Evolutionary conservation across 2,797 vertebrate species (phyloP).

Genomic region (Neomorphus geoffroyi): DNA sequence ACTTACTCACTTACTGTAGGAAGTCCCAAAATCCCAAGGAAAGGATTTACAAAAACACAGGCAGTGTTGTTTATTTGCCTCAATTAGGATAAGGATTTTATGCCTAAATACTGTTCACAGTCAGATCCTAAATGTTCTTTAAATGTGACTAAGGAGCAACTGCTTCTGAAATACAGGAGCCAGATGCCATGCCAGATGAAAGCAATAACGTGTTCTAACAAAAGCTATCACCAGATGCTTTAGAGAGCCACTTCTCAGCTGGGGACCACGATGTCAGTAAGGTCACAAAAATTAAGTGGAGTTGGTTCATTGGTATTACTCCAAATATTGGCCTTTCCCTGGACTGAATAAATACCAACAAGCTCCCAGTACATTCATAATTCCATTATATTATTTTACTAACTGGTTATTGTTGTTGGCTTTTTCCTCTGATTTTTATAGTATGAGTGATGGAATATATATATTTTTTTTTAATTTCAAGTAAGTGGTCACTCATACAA

Average conservation of each 20-base stretch:
- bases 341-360: neutral
- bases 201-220: neutral
- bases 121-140: neutral
- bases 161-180: neutral
- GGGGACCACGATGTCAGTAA: neutral
- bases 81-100: conserved; percentile 2
- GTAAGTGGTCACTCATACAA: neutral
- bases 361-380: neutral
- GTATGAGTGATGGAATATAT: neutral
- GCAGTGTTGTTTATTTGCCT: neutral
- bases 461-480: neutral
- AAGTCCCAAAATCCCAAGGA: neutral
- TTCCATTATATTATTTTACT: neutral
- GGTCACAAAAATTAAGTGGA: neutral
- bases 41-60: neutral
- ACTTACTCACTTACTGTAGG: neutral
- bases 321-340: neutral
- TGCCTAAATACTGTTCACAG: neutral
- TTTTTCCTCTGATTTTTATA: neutral
- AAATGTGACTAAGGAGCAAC: conserved; percentile 4
- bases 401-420: neutral
- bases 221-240: conserved; percentile 4
- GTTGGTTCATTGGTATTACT: neutral
- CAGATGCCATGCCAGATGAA: conserved; percentile 47
- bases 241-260: neutral